Conservation (phyloP, 2,797 vertebrate species). For the Synaphobranchus kaupii region DNA sequence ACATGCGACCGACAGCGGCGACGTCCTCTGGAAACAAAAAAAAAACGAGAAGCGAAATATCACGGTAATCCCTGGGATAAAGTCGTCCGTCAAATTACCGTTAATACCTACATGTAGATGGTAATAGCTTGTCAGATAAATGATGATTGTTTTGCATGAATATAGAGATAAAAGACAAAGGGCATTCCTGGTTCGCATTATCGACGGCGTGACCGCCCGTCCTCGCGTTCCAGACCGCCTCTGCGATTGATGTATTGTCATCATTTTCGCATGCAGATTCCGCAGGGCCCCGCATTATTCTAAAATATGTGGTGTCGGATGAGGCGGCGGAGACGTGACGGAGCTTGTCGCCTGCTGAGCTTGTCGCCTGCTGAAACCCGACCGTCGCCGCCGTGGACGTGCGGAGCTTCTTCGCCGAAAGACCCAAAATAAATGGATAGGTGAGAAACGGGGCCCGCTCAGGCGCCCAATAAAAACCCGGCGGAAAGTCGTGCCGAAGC, state of each 20-base stretch:
- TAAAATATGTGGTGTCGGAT: background rate
- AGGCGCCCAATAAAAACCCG: background rate
- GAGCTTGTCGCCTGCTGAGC: background rate
- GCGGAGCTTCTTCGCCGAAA: background rate
- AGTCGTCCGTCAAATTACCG: constrained; percentile 48
- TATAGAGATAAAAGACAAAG: background rate
- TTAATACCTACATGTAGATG: constrained; percentile 45
- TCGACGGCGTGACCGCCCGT: background rate
- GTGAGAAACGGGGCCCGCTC: background rate
- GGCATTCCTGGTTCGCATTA: background rate
- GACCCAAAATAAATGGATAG: background rate
- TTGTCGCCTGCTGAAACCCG: background rate
- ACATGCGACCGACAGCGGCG: constrained; percentile 40
- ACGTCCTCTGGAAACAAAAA: constrained; percentile 29
- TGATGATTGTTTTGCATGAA: constrained; percentile 25
- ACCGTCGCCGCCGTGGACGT: background rate
- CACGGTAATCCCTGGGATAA: constrained; percentile 44
- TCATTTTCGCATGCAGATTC: background rate
- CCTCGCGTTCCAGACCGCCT: background rate
- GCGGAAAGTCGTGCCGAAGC: background rate
- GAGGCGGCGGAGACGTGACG: background rate
- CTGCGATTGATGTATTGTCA: background rate
- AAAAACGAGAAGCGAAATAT: constrained; percentile 25
- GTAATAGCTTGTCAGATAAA: constrained; percentile 39
- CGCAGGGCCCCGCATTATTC: background rate